A percentile compares a stretch with the other conserved stretches of the same genome.
Conservation (phyloP, 1,140 invertebrate species). For the Pygmarrhopalites habei region DNA sequence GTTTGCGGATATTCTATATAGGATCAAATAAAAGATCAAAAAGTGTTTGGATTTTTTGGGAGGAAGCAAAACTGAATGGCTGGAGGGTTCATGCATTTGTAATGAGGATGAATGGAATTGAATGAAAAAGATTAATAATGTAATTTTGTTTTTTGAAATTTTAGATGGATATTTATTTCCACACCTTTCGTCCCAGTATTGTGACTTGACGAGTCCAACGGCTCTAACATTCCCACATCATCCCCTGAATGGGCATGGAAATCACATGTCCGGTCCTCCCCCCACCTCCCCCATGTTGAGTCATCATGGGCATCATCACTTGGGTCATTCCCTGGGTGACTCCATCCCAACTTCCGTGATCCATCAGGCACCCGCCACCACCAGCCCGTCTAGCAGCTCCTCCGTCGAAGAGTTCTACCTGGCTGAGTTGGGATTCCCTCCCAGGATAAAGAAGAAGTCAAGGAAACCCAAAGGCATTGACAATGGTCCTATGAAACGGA, state of each 20-base stretch:
- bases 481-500: constrained; percentile 57
- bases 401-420: constrained; percentile 77
- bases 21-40: too few species aligned
- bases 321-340: constrained; percentile 46
- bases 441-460: constrained; percentile 55
- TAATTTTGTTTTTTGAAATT: background rate
- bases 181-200: constrained; percentile 36
- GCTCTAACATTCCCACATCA: constrained; percentile 39
- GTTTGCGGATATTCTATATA: too few species aligned
- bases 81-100: too few species aligned
- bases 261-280: constrained; percentile 9
- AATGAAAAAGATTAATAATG: too few species aligned
- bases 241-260: constrained; percentile 20
- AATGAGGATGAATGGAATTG: too few species aligned
- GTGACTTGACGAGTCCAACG: constrained; percentile 36
- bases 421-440: constrained; percentile 71
- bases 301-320: constrained; percentile 32
- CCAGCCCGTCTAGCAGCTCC: constrained; percentile 45
- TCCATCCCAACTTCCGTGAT: constrained; percentile 62
- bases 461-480: constrained; percentile 41
- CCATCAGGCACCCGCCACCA: constrained; percentile 56
- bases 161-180: constrained; percentile 37
- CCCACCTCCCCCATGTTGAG: constrained; percentile 34
- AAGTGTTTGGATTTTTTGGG: too few species aligned
- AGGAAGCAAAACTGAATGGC: too few species aligned